phyloP scores from a whole-genome alignment of 2,113 vertebrate species.

The Apistogramma diplotaenia region DNA sequence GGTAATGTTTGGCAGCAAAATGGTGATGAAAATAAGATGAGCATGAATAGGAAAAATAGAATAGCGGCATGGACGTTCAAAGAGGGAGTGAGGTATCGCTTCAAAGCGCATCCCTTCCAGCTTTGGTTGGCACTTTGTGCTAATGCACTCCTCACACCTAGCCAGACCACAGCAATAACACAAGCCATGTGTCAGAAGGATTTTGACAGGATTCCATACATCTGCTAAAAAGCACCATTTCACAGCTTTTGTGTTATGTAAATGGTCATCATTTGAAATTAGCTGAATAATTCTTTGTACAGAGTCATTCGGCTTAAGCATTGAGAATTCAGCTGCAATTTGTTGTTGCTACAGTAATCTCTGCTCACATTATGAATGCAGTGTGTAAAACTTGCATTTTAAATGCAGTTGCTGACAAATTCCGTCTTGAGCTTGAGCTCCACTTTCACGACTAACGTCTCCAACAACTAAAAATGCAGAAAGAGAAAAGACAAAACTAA shows the following conservation, averaged over 20 bases:
- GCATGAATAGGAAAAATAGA: neutral
- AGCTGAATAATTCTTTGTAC: neutral
- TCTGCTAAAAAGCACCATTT: neutral
- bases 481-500: neutral
- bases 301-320: neutral
- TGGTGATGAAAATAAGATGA: neutral
- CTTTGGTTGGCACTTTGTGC: conserved; percentile 17
- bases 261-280: neutral
- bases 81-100: neutral
- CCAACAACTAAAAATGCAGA: neutral
- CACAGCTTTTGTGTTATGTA: neutral
- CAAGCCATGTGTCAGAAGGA: conserved; percentile 8
- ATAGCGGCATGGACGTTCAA: neutral
- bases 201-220: neutral
- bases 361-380: conserved; percentile 13
- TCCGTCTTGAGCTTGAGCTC: neutral
- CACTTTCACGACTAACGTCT: neutral
- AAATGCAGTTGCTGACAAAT: neutral
- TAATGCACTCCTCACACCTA: conserved; percentile 27
- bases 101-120: neutral
- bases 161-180: neutral
- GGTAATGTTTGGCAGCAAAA: neutral
- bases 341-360: neutral
- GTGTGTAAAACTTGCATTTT: conserved; percentile 21
- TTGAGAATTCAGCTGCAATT: neutral